Percentiles rank a stretch among this genome's conserved stretches.
Conservation (phyloP, 2,113 vertebrate species). For the Pomatostomus ruficeps region DNA sequence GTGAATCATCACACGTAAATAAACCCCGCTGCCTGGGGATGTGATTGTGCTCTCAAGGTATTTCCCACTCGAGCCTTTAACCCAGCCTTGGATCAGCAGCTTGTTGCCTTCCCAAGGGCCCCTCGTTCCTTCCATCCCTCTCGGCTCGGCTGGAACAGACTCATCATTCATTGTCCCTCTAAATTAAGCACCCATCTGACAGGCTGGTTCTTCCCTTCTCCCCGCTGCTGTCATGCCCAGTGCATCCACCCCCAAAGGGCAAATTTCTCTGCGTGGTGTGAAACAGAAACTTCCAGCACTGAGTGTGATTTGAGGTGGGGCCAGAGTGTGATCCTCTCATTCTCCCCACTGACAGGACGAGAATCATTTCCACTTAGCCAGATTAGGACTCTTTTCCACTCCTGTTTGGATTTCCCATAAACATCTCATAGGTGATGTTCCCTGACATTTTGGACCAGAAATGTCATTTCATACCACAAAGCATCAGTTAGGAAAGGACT, state of each 20-base stretch:
- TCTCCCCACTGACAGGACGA: background rate
- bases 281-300: background rate
- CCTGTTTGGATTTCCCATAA: background rate
- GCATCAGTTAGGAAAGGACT: background rate
- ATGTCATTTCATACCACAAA: background rate
- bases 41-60: background rate
- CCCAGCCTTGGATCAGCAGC: background rate
- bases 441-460: background rate
- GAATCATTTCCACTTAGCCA: background rate
- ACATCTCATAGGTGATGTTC: background rate
- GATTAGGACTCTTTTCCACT: background rate
- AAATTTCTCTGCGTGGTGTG: background rate
- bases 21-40: background rate
- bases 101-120: slow-evolving; percentile 9
- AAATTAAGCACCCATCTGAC: slow-evolving; percentile 6
- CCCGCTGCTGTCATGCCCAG: background rate
- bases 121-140: background rate
- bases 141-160: background rate
- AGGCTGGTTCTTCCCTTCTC: background rate
- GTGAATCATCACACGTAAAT: background rate
- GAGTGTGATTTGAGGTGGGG: background rate
- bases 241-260: background rate
- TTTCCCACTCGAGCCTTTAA: background rate
- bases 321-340: accelerated
- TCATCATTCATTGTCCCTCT: slow-evolving; percentile 11